These are phyloP conservation scores for Gymnorhina tibicen DNA, from an alignment of 2,113 vertebrate genomes.

Conservation along the genomic window DNA sequence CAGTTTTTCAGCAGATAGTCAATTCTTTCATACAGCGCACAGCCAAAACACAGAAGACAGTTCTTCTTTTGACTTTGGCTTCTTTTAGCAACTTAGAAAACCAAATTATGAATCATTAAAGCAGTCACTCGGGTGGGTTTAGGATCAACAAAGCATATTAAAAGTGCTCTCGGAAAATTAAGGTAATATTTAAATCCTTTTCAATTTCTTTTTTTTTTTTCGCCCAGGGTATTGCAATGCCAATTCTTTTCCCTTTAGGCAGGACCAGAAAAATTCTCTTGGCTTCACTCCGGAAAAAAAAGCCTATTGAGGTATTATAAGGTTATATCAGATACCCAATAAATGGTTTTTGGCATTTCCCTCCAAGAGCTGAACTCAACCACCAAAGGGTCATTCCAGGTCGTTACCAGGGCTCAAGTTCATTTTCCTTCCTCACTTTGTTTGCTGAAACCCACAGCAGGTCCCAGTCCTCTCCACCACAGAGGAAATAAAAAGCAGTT, in stretches of 20 bases:
- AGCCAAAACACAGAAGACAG: constrained; percentile 11
- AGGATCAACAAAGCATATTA: neutral
- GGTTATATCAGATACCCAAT: rapidly evolving
- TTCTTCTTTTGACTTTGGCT: constrained; percentile 12
- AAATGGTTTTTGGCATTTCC: neutral
- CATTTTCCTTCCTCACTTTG: neutral
- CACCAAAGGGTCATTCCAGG: neutral
- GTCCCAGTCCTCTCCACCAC: neutral
- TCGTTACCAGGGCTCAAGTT: neutral
- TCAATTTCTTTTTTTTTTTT: neutral
- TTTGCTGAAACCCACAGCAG: neutral
- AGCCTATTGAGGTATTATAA: rapidly evolving
- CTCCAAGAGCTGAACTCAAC: neutral
- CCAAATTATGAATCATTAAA: neutral
- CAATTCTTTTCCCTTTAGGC: neutral
- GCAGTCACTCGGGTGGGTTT: neutral
- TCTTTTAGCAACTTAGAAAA: neutral
- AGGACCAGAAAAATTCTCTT: neutral
- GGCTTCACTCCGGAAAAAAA: neutral
- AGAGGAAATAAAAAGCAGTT: neutral
- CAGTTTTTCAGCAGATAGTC: constrained; percentile 58
- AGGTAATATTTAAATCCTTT: neutral
- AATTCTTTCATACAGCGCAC: constrained; percentile 56
- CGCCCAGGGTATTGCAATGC: rapidly evolving
- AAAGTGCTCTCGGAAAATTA: neutral